phyloP scores from a whole-genome alignment of 2,113 vertebrate genomes.

The Urocitellus parryii region DNA sequence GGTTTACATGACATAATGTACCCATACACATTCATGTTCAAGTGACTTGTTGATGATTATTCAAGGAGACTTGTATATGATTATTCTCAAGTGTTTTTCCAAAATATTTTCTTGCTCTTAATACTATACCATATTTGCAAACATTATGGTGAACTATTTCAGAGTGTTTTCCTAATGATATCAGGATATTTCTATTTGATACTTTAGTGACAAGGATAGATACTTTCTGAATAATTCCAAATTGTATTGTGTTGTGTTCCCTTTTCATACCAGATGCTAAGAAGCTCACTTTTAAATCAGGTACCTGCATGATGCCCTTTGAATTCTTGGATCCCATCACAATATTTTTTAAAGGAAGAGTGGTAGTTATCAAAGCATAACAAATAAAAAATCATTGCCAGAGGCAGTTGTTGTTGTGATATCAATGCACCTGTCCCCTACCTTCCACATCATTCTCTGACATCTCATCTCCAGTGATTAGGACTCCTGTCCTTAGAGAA shows the following conservation, averaged over 20 bases:
- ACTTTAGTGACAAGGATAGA: neutral
- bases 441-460: neutral
- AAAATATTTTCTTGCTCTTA: constrained; percentile 14
- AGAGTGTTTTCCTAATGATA: neutral
- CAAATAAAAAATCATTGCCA: neutral
- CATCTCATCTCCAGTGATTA: neutral
- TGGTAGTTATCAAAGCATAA: neutral
- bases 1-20: neutral
- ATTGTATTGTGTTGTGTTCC: neutral
- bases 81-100: neutral
- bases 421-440: neutral
- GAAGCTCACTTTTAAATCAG: neutral
- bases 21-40: neutral
- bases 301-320: neutral
- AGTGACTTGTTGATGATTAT: neutral
- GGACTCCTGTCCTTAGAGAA: neutral
- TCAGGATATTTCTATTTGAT: neutral
- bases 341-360: neutral
- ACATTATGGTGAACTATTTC: neutral
- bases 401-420: neutral
- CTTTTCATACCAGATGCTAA: neutral
- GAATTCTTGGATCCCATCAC: neutral
- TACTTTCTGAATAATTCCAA: neutral
- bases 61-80: neutral
- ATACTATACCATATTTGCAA: neutral